phyloP scores from a whole-genome alignment of 1,140 invertebrate genomes.

The Colletes latitarsis region DNA sequence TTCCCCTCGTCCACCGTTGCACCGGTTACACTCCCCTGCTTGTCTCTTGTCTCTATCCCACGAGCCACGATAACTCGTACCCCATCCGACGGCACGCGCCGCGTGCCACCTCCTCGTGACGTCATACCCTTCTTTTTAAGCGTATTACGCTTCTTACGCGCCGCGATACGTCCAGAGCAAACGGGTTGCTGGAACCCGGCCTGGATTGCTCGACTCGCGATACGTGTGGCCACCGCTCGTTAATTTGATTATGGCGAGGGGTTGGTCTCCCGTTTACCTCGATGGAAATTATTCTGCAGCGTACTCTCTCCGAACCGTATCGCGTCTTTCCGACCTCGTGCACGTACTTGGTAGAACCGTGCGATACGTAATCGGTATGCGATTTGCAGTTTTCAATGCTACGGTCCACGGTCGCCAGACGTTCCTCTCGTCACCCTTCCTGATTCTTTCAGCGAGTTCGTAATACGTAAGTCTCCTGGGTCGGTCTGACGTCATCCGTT shows the following conservation, averaged over 20 bases:
- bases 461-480: conserved; percentile 41
- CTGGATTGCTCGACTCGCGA: conserved; percentile 4
- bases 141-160: conserved; percentile 64
- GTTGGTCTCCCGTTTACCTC: not conserved
- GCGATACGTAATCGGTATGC: too few relatives aligned
- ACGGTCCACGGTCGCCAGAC: not conserved
- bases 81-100: conserved; percentile 74
- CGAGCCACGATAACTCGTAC: conserved; percentile 60
- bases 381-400: too few relatives aligned
- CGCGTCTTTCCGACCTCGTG: too few relatives aligned
- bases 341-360: too few relatives aligned
- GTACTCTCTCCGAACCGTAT: too few relatives aligned
- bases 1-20: conserved; percentile 16
- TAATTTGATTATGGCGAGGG: conserved; percentile 21
- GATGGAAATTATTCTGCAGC: not conserved
- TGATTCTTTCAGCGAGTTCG: conserved; percentile 1
- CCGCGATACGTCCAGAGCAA: conserved; percentile 17
- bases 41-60: conserved; percentile 39
- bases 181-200: conserved; percentile 15
- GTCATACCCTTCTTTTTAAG: conserved; percentile 71
- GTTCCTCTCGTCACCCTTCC: conserved; percentile 23
- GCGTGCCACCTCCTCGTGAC: conserved; percentile 75
- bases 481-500: conserved; percentile 49
- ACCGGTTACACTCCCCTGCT: conserved; percentile 36
- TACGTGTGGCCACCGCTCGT: not conserved